A percentile compares a stretch with the other conserved stretches of the same genome.
Evolutionary conservation across 2,888 invertebrate species (phyloP).

Genomic region (Torymus tubicola): DNA sequence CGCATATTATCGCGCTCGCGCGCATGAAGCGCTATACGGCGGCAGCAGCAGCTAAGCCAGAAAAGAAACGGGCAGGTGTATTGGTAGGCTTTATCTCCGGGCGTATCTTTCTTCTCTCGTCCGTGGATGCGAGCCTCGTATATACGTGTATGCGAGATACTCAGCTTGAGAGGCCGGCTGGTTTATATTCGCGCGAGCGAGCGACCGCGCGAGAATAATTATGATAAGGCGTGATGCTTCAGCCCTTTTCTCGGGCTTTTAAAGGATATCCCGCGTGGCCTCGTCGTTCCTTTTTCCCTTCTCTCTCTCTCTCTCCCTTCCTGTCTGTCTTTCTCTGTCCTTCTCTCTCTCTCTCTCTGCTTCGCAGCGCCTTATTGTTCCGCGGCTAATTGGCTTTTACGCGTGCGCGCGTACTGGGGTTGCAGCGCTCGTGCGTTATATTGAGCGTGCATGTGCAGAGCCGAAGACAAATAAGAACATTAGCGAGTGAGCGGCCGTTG

Average conservation of each 20-base stretch:
- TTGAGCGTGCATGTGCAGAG: conserved; percentile 11
- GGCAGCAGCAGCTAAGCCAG: conserved; percentile 44
- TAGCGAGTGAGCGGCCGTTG: not conserved
- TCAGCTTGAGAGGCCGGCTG: conserved; percentile 30
- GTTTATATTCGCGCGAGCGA: conserved; percentile 39
- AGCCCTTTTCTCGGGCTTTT: conserved; percentile 44
- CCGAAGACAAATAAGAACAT: conserved; percentile 36
- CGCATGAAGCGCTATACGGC: conserved; percentile 52
- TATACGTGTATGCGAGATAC: conserved; percentile 26
- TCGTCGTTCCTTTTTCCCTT: not conserved
- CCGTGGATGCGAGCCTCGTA: not conserved
- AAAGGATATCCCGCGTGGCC: conserved; percentile 40
- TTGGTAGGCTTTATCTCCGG: conserved; percentile 58
- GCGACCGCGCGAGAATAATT: conserved; percentile 56
- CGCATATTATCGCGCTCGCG: conserved; percentile 72
- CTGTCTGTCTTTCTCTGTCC: not conserved
- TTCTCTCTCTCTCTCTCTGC: not conserved
- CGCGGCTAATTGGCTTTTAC: conserved; percentile 56
- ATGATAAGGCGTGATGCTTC: conserved; percentile 58
- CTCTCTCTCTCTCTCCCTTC: not conserved
- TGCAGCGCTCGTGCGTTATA: conserved; percentile 17
- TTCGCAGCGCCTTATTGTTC: conserved; percentile 50
- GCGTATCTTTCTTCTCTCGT: conserved; percentile 49
- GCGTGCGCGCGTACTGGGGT: not conserved
- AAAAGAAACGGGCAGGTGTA: conserved; percentile 63